Evolutionary conservation across 92 coral and sea anemone genomes (phyloP).

Genomic region (Umimayanthus chanpuru): DNA sequence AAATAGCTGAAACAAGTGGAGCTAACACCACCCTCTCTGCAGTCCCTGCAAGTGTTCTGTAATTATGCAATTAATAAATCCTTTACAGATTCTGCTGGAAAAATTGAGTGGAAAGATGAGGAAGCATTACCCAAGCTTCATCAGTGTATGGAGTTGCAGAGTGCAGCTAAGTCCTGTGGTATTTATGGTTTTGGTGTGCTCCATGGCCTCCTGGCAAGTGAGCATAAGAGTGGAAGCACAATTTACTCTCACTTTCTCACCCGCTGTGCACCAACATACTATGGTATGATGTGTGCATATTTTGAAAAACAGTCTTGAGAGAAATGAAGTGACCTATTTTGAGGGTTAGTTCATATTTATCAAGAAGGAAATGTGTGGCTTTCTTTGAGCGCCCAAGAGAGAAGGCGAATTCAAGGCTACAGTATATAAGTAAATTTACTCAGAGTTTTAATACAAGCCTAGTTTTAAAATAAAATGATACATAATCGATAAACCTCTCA

Average conservation of each 20-base stretch:
- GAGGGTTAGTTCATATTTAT: background rate
- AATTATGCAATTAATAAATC: background rate
- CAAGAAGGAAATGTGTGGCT: background rate
- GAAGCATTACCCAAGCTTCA: constrained; percentile 54
- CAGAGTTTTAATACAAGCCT: no score
- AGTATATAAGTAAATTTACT: no score
- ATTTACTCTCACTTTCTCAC: constrained; percentile 59
- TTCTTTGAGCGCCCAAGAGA: background rate
- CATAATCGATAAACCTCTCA: no score
- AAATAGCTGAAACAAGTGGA: no score
- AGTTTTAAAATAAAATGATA: no score
- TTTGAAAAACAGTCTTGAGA: constrained; percentile 40
- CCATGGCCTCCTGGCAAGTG: constrained; percentile 60
- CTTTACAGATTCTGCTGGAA: constrained; percentile 22
- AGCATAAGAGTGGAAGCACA: constrained; percentile 31
- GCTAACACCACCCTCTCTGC: no score
- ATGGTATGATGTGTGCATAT: constrained; percentile 70
- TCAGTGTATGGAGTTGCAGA: constrained; percentile 43
- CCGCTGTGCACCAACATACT: constrained; percentile 75
- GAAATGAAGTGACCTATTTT: no score
- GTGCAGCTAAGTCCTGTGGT: constrained; percentile 68
- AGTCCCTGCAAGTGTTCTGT: background rate
- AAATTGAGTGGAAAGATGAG: constrained; percentile 51
- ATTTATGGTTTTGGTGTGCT: constrained; percentile 63
- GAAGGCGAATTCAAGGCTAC: no score